Percentiles rank a stretch among this genome's conserved stretches.
Evolutionary conservation across 2,888 invertebrate genomes (phyloP).

Genomic region (Miltochrista miniata): DNA sequence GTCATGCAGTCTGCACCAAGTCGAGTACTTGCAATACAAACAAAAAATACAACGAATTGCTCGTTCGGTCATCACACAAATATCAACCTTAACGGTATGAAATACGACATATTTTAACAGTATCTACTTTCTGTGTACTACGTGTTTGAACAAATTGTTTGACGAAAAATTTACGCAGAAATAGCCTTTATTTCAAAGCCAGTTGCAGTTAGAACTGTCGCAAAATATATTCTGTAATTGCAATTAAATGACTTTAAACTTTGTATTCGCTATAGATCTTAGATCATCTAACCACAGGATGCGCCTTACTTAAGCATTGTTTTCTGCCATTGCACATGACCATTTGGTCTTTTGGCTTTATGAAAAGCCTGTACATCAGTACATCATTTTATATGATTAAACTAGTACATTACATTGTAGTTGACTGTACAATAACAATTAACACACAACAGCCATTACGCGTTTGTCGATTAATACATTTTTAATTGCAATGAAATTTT

Average conservation of each 20-base stretch:
- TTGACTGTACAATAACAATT: too few species aligned
- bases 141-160: constrained; percentile 4
- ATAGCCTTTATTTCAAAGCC: constrained; percentile 7
- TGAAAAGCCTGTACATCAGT: too few species aligned
- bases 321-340: too few species aligned
- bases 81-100: constrained; percentile 34
- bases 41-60: constrained; percentile 45
- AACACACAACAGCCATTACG: too few species aligned
- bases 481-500: too few species aligned
- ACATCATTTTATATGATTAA: too few species aligned
- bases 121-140: constrained; percentile 6
- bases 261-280: constrained; percentile 19
- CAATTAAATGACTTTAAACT: constrained; percentile 24
- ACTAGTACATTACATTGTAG: too few species aligned
- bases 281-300: too few species aligned
- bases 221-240: constrained; percentile 6
- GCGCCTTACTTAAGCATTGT: too few species aligned
- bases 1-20: constrained; percentile 73
- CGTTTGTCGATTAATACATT: too few species aligned
- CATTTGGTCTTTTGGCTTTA: too few species aligned
- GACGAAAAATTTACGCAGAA: constrained; percentile 11
- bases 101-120: constrained; percentile 11
- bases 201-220: background rate
- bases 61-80: constrained; percentile 22
- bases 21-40: constrained; percentile 55